Base-by-base conservation (phyloP, 2,113 vertebrate genomes). In the Mastomys natalensis region DNA sequence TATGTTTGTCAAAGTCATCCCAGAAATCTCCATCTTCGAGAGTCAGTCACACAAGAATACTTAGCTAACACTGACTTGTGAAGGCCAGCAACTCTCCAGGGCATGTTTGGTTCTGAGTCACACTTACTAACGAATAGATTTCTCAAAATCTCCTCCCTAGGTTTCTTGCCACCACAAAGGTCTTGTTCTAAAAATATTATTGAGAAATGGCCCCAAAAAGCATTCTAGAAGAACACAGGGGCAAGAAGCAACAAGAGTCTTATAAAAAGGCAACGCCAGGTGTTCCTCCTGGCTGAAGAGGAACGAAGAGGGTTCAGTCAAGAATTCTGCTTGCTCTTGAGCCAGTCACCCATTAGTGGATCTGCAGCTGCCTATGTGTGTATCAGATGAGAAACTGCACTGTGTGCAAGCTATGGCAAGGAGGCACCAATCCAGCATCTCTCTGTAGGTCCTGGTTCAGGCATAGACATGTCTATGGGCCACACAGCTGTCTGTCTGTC, bases 211-310 rank as follows among this genome's bases (percentile, higher is more conserved):
- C 87, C 93, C 11, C 1, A 78, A 34, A 84, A 22, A 73, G n/a
- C 7, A 16, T 45, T 87, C 55, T 93, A 22, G 74, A 96, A 92
- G 93, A 87, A 68, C 53, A 40, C 34, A 15, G 29, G 12, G 88
- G 77, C 95, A 97, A 96, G 95, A 97, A 97, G 58, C 85, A 77
- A 89, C 95, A 95, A 40, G 96, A 87, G 96, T 90, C 85, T 22
- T 24, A 66, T 80, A 40, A 81, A 80, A 29, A 92, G 60, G 86
- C 48, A 21, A 95, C 86, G 88, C 93, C 95, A 96, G 96, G 76
- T 89, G 89, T 34, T 85, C 64, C 90, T 95, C 58, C 66, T 81
- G 70, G 51, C 89, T 87, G 45, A 68, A 66, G 70, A 97, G 95
- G 81, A 89, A 86, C 10, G 70, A 90, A 92, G 96, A 95, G 60